Evolutionary conservation across 2,797 vertebrate species (phyloP).

Genomic region (Benthosema pterotum): DNA sequence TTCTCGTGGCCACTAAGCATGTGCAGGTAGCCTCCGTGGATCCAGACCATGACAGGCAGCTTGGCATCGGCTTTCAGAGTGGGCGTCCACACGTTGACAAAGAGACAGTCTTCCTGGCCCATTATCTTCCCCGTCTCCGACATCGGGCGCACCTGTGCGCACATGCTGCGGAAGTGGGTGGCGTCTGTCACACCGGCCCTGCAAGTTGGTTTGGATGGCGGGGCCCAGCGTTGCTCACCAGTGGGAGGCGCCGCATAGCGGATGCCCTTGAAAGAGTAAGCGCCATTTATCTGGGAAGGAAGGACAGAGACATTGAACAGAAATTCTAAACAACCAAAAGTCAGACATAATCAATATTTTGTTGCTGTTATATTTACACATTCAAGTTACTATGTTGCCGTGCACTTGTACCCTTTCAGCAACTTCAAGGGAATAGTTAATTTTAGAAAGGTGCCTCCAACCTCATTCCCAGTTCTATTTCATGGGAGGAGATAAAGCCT

Average conservation of each 20-base stretch:
- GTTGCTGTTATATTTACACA: too few relatives aligned
- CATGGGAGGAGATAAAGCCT: too few relatives aligned
- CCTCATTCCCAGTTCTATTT: too few relatives aligned
- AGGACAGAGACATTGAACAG: too few relatives aligned
- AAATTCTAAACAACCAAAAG: too few relatives aligned
- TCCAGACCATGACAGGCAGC: slow-evolving; percentile 83
- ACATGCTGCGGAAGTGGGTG: slow-evolving; percentile 67
- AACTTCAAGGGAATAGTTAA: too few relatives aligned
- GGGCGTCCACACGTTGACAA: slow-evolving; percentile 83
- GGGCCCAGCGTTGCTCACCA: slow-evolving; percentile 73
- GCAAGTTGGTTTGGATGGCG: slow-evolving; percentile 63
- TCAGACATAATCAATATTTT: neutral
- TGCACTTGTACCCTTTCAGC: too few relatives aligned
- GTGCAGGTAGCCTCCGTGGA: slow-evolving; percentile 80
- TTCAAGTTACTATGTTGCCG: too few relatives aligned
- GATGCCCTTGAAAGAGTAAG: slow-evolving; percentile 82
- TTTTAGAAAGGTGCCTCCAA: too few relatives aligned
- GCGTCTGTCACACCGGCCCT: slow-evolving; percentile 53
- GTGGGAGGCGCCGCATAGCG: slow-evolving; percentile 77
- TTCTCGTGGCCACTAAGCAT: slow-evolving; percentile 76
- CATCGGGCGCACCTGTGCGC: slow-evolving; percentile 73
- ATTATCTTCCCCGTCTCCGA: slow-evolving; percentile 41
- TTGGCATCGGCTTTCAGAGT: slow-evolving; percentile 50
- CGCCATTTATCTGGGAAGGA: slow-evolving; percentile 58
- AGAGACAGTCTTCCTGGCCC: slow-evolving; percentile 83